These are phyloP conservation scores for Hippocampus abdominalis DNA, from an alignment of 2,113 vertebrate species.

Conservation along the genomic window DNA sequence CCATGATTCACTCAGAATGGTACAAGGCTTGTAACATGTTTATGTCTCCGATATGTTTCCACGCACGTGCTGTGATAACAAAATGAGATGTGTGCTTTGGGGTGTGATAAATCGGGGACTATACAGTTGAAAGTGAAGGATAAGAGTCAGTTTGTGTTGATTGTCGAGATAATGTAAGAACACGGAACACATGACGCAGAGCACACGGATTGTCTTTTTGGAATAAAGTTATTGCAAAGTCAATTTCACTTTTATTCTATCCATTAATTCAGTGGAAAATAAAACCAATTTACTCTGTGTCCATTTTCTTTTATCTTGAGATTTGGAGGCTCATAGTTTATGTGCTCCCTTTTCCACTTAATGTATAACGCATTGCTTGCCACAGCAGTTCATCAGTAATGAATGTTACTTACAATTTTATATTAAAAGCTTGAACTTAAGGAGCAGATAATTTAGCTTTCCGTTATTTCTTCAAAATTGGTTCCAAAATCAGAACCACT, in stretches of 20 bases:
- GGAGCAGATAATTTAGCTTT: too few species aligned
- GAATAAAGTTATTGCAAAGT: neutral
- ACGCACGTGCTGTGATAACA: conserved; percentile 7
- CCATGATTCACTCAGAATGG: neutral
- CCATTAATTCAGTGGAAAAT: neutral
- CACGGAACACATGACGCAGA: neutral
- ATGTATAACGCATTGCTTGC: too few species aligned
- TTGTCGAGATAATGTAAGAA: neutral
- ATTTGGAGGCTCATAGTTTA: too few species aligned
- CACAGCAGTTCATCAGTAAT: too few species aligned
- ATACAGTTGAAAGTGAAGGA: conserved; percentile 6
- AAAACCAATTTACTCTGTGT: neutral
- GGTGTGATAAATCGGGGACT: neutral
- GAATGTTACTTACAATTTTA: too few species aligned
- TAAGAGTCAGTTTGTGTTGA: conserved; percentile 16
- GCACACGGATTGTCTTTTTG: neutral
- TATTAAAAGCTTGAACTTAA: too few species aligned
- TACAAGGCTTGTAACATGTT: conserved; percentile 1
- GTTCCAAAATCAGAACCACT: too few species aligned
- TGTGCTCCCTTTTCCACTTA: too few species aligned
- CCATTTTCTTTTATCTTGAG: neutral
- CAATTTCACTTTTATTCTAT: neutral
- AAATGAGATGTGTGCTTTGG: conserved; percentile 17
- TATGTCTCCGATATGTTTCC: neutral
- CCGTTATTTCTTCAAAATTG: too few species aligned